A percentile compares a stretch with the other conserved stretches of the same genome.
Evolutionary conservation across 2,113 vertebrate species (phyloP).

Genomic region (Brachypodius melanocephalos): DNA sequence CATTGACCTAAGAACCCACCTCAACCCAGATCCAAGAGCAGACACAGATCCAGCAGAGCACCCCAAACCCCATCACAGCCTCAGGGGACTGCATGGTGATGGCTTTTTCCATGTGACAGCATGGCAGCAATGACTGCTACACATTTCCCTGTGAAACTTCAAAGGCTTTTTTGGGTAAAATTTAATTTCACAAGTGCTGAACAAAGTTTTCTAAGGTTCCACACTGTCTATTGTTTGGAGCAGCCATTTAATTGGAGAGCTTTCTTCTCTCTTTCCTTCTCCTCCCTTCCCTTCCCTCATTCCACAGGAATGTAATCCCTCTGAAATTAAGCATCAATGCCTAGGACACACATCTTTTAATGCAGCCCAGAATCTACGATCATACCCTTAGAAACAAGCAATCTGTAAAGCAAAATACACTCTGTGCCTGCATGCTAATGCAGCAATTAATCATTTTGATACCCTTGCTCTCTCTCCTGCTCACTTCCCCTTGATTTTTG

Average conservation of each 20-base stretch:
- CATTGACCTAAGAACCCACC: rapidly evolving
- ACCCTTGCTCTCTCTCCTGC: background rate
- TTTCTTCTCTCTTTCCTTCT: background rate
- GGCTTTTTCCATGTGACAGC: background rate
- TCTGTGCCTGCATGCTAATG: constrained; percentile 41
- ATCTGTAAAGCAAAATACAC: background rate
- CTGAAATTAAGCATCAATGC: background rate
- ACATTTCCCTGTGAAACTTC: background rate
- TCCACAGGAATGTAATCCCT: background rate
- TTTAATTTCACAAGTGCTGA: background rate
- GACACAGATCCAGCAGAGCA: background rate
- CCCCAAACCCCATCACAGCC: background rate
- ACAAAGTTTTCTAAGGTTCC: background rate
- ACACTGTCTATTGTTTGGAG: too few species aligned
- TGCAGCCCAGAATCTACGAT: background rate
- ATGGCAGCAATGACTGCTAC: rapidly evolving
- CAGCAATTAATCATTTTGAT: constrained; percentile 58
- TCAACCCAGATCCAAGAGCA: background rate
- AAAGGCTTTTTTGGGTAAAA: rapidly evolving
- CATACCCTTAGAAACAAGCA: constrained; percentile 11
- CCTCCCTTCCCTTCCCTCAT: background rate
- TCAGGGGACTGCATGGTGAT: rapidly evolving
- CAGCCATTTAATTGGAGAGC: background rate
- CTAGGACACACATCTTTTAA: background rate
- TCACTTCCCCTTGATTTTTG: constrained; percentile 34